Evolutionary conservation across 2,888 invertebrate genomes (phyloP).

Genomic region (Agrotis clavis): DNA sequence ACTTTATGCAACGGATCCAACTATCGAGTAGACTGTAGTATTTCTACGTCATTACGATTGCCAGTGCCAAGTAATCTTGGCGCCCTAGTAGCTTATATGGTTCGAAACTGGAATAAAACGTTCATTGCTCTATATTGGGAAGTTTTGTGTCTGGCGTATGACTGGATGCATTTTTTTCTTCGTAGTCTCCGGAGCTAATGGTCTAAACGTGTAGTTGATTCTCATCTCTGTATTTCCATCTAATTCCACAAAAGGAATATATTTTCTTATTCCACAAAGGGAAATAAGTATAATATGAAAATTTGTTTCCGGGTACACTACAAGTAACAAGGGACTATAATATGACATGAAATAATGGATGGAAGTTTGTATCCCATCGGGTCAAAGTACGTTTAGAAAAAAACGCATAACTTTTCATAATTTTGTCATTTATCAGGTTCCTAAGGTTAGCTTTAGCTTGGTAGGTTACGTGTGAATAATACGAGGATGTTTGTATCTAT

Average conservation of each 20-base stretch:
- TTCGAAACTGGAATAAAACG: slow-evolving; percentile 41
- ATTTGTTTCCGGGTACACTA: no score
- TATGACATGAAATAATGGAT: no score
- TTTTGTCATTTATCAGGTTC: not conserved
- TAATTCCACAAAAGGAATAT: no score
- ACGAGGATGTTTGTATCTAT: not conserved
- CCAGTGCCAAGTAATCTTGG: slow-evolving; percentile 65
- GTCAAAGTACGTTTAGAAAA: not conserved
- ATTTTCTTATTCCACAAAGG: no score
- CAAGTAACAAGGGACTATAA: no score
- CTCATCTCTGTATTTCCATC: not conserved
- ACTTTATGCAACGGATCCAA: slow-evolving; percentile 49
- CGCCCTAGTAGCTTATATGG: slow-evolving; percentile 58
- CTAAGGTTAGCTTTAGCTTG: no score
- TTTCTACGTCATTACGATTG: slow-evolving; percentile 53
- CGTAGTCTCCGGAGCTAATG: not conserved
- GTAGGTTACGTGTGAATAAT: not conserved
- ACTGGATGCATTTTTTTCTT: slow-evolving; percentile 12
- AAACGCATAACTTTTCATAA: not conserved
- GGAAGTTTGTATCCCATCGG: no score
- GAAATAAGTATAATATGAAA: no score
- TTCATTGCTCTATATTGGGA: slow-evolving; percentile 52
- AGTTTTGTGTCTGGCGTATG: slow-evolving; percentile 27
- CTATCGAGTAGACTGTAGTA: slow-evolving; percentile 35
- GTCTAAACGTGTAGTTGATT: not conserved